Evolutionary conservation across 2,797 vertebrate genomes (phyloP), one percentile per base, ranked within the genome.

Genomic region (Euphonia xanthogaster): DNA sequence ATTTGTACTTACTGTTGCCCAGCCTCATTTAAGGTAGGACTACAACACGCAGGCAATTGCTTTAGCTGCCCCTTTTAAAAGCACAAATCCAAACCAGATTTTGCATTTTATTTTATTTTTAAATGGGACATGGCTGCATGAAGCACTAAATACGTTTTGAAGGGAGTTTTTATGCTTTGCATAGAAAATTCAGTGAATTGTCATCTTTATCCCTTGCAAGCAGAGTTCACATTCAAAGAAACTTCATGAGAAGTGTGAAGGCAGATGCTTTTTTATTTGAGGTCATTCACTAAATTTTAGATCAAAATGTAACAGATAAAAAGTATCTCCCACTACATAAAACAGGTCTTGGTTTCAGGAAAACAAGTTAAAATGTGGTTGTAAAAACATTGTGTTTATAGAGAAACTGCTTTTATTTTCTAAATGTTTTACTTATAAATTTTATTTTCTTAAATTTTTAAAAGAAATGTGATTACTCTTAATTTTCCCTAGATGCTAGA

Each of bases 121-220:
- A 45, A 93, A 70, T 4, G 70, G 45, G 48, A 48, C 63, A 65
- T 44, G 30, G 35, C 15, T 67, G 9, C 35, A 23, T 60, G 58
- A 91, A 93, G 70, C 39, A 76, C 23, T 84, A 90, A 84, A 63
- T 81, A 44, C 25, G 13, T 86, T 95, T 94, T 82, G 66, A 94
- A 67, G 51, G 51, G 14, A 93, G 39, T 40, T 73, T 80, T 68
- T 81, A 62, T 66, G 27, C 28, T 40, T 82, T 66, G 39, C 30
- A 67, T 33, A 67, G 70, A 91, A 94, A 88, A 78, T 24, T 86
- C 66, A 82, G 19, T 71, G 73, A 84, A 54, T 76, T 76, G 35
- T 44, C 73, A 71, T 83, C 62, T 84, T 78, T 88, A 75, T 33
- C 31, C 30, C n/a, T 90, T 91, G 47, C 44, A 83, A 94, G 12